Percentiles rank a stretch among this genome's conserved stretches.
These are phyloP conservation scores for Drosophila seclusa DNA, from an alignment of 2,888 invertebrate genomes.

Conservation along the genomic window DNA sequence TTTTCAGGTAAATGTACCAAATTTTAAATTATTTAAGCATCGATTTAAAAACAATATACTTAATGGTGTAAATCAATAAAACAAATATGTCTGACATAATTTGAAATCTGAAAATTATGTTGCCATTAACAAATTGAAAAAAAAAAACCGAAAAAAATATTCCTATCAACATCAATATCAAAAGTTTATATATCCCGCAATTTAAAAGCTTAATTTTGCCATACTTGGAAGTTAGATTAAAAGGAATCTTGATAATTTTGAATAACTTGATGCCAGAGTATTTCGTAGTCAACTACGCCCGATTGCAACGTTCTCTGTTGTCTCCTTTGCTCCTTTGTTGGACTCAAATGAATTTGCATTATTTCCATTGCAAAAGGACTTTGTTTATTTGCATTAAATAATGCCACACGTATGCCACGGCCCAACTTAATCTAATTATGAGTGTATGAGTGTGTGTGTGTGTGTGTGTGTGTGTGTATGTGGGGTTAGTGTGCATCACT, in stretches of 20 bases:
- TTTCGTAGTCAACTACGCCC: neutral
- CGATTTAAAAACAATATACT: no score
- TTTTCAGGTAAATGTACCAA: no score
- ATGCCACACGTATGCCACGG: neutral
- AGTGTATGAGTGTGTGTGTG: neutral
- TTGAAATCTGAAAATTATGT: no score
- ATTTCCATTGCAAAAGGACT: conserved; percentile 56
- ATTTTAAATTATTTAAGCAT: no score
- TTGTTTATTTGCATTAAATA: conserved; percentile 43
- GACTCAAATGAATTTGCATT: conserved; percentile 50
- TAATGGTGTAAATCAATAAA: no score
- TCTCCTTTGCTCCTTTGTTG: conserved; percentile 37
- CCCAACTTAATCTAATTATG: conserved; percentile 65
- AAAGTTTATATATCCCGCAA: no score
- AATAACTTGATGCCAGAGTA: neutral
- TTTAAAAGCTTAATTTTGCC: no score
- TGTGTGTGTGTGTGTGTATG: neutral
- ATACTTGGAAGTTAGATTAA: no score
- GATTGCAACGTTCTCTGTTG: neutral
- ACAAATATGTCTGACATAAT: no score
- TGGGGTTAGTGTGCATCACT: conserved; percentile 44
- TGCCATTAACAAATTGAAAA: no score
- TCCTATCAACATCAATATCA: no score
- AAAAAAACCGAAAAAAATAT: no score
- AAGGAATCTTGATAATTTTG: neutral